A percentile compares a stretch with the other conserved stretches of the same genome.
phyloP scores from a whole-genome alignment of 2,113 vertebrate species.

The Paralichthys olivaceus region DNA sequence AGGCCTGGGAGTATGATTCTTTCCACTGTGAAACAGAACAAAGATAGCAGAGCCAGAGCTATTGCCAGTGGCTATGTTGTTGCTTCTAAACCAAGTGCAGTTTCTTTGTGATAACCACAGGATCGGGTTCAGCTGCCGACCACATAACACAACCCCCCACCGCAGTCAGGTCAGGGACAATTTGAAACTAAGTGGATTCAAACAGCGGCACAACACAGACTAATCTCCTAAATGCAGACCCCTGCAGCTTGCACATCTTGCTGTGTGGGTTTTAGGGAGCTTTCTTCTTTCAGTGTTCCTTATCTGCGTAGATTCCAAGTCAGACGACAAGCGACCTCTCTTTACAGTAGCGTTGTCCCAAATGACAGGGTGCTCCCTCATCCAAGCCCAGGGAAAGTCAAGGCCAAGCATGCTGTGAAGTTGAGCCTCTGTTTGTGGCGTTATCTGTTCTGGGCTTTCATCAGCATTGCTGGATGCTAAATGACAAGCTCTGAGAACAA shows the following conservation, averaged over 20 bases:
- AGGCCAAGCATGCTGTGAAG: conserved; percentile 54
- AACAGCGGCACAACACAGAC: conserved; percentile 42
- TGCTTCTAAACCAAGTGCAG: conserved; percentile 3
- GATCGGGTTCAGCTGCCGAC: conserved; percentile 32
- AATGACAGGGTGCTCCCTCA: conserved; percentile 49
- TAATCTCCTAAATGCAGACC: conserved; percentile 61
- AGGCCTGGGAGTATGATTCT: conserved; percentile 6
- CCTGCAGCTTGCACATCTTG: conserved; percentile 24
- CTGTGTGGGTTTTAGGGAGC: conserved; percentile 23
- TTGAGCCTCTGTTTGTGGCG: conserved; percentile 49
- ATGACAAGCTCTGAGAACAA: conserved; percentile 62
- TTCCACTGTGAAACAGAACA: conserved; percentile 11
- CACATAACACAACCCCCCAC: conserved; percentile 7
- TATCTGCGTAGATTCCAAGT: conserved; percentile 57
- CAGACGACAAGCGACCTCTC: conserved; percentile 21
- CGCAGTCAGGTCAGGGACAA: conserved; percentile 28
- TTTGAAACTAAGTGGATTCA: conserved; percentile 61
- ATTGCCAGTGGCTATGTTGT: background rate
- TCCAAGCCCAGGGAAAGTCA: conserved; percentile 46
- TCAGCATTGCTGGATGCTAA: conserved; percentile 51
- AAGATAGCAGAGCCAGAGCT: conserved; percentile 3
- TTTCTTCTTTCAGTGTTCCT: conserved; percentile 39
- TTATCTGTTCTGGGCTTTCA: conserved; percentile 72
- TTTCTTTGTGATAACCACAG: conserved; percentile 35
- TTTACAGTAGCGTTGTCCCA: conserved; percentile 44